Conservation (phyloP, 2,797 vertebrate genomes). For the Phaenicophaeus curvirostris region DNA sequence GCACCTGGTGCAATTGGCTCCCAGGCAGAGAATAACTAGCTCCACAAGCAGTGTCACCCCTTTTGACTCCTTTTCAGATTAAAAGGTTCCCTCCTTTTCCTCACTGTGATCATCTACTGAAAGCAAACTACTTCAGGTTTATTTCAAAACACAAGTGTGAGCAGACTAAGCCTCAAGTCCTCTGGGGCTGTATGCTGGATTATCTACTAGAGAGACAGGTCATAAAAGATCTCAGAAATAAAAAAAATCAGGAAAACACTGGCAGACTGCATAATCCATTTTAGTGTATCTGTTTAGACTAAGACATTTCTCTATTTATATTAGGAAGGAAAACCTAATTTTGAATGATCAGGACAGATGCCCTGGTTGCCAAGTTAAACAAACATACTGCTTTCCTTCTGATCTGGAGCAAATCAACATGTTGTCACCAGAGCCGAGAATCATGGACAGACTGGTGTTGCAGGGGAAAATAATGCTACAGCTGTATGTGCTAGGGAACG, state of each 20-base stretch:
- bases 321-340: slow-evolving; percentile 14
- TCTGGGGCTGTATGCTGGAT: not conserved
- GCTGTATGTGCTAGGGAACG: not conserved
- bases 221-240: slow-evolving; percentile 27
- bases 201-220: not conserved
- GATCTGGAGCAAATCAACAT: slow-evolving; percentile 21
- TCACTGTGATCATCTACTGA: not conserved
- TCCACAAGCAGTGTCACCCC: not conserved
- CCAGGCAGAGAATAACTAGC: not conserved
- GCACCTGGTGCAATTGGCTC: not conserved
- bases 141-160: not conserved
- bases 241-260: slow-evolving; percentile 18
- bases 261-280: not conserved
- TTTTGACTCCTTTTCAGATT: not conserved
- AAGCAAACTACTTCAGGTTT: not conserved
- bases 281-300: slow-evolving; percentile 42
- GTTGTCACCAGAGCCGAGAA: not conserved
- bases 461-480: not conserved
- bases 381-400: not conserved
- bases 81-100: not conserved
- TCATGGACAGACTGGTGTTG: not conserved
- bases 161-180: not conserved
- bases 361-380: slow-evolving; percentile 23
- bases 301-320: slow-evolving; percentile 36
- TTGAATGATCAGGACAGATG: slow-evolving; percentile 5